A percentile compares a stretch with the other conserved stretches of the same genome.
phyloP scores from a whole-genome alignment of 2,888 invertebrate species.

The Epinotia bilunana region DNA sequence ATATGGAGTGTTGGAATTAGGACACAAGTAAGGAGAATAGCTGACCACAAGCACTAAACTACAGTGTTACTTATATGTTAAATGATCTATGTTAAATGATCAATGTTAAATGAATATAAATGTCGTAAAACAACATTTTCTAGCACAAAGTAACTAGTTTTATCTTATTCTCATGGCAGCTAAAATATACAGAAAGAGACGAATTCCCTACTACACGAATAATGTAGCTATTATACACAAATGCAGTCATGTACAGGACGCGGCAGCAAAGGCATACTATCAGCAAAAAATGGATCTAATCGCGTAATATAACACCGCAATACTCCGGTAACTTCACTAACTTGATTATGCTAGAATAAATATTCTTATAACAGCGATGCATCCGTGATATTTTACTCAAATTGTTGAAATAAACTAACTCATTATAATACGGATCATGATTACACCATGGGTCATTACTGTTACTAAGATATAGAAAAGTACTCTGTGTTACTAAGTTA shows the following conservation, averaged over 20 bases:
- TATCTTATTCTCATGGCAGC: not conserved
- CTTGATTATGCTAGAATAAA: not conserved
- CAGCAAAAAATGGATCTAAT: not conserved
- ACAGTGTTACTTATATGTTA: too few relatives aligned
- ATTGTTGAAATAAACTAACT: not conserved
- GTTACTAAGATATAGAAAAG: too few relatives aligned
- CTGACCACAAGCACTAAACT: not conserved
- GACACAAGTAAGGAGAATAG: too few relatives aligned
- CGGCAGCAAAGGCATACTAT: not conserved
- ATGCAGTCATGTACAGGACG: not conserved
- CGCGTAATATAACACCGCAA: not conserved
- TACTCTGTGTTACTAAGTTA: not conserved
- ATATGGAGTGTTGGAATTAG: too few relatives aligned
- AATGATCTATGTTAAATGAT: too few relatives aligned
- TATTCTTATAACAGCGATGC: not conserved
- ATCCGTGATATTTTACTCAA: not conserved
- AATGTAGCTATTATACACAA: not conserved
- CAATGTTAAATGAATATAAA: not conserved
- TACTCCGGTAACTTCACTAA: not conserved
- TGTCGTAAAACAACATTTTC: not conserved
- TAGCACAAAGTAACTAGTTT: not conserved
- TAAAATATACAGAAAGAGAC: not conserved
- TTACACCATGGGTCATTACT: constrained; percentile 2
- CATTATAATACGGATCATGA: not conserved
- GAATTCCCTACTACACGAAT: not conserved